Base-by-base conservation (phyloP, 2,113 vertebrate species). In the Cyprinodon variegatus region DNA sequence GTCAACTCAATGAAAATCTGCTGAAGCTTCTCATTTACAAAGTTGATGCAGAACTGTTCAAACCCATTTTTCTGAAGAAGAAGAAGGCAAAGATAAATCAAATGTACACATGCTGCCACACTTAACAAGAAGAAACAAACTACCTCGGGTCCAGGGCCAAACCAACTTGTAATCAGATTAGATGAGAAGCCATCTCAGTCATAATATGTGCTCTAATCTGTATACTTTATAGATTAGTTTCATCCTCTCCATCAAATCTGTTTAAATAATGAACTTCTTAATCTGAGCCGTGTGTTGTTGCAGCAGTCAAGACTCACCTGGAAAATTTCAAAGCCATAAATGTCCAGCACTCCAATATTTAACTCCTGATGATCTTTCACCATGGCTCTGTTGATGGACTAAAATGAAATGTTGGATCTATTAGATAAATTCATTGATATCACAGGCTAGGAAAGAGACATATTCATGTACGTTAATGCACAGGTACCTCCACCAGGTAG, bases 291-390 rank as follows among this genome's bases (percentile, higher is more conserved):
- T 77, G 74, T 67, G 79, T 66, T 39, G 60, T 60, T 66, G 68
- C 68, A 69, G 40, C 3, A 50, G 36, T 62, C 65, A 63, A 63
- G 50, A 81, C 88, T 90, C 91, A 99, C 97, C 92, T 98, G 97
- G 87, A 99, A 99, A 90, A 99, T 99, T 94, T 99, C 98, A 95
- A 99, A 99, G 89, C 98, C 98, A 53, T 99, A 99, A 90, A 99
- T 99, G 87, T 99, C 98, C 78, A 99, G 90, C 67, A 99, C 98
- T 0, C 98, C 98, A 0, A 98, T 94, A 82, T 97, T 99, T 68
- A 97, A 94, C 76, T 98, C 97, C 88, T 98, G 95, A 2, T 96
- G 95, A 77, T 98, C 95, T 83, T 99, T 99, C 90, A 98, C 95
- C 95, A 99, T 95, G 40, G 98, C 98, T 88, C 97, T 98, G 90